Base-by-base conservation (phyloP, 2,113 vertebrate genomes). In the Epinephelus moara region DNA sequence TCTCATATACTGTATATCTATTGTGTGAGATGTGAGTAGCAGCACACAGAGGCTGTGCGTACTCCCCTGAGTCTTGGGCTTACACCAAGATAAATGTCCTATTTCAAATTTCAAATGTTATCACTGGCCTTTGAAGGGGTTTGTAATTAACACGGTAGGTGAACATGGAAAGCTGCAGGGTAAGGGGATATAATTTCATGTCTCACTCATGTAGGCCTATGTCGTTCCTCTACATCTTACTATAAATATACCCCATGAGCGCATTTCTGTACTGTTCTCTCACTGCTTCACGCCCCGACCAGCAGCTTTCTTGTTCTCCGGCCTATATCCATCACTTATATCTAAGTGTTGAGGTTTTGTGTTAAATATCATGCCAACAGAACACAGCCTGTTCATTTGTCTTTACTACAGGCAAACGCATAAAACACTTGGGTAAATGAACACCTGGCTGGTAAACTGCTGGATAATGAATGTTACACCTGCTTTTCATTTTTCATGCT, bases 401-500 rank as follows among this genome's bases (percentile, higher is more conserved):
- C 87, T 90, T 82, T 66, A 53, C 79, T 52, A 63, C 49, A 73
- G 80, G 52, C 23, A 67, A 78, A 64, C 0, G 7, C 37, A 5
- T 77, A 71, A 79, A 86, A 80, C 23, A 55, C 62, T 75, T 37
- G 14, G 1, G 25, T 66, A 73, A 82, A 74, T 84, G 80, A 89
- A 86, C 89, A 92, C 88, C 84, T 92, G 86, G 85, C 70, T 66
- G 42, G 53, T 67, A 77, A 89, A 74, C 73, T 73, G 45, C 30
- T 75, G 59, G 81, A 49, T 89, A 90, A 89, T 90, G 84, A 74
- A 91, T 86, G 82, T 69, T 56, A 53, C 79, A 81, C 27, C 79
- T 70, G 70, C 53, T 81, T 84, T 80, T 50, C 77, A 89, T 91
- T 85, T 85, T 82, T 91, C 77, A 89, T 80, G 57, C 60, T 80